A percentile compares a stretch with the other conserved stretches of the same genome.
These are phyloP conservation scores for Morinoia aosen DNA, from an alignment of 2,888 invertebrate species.

Conservation along the genomic window DNA sequence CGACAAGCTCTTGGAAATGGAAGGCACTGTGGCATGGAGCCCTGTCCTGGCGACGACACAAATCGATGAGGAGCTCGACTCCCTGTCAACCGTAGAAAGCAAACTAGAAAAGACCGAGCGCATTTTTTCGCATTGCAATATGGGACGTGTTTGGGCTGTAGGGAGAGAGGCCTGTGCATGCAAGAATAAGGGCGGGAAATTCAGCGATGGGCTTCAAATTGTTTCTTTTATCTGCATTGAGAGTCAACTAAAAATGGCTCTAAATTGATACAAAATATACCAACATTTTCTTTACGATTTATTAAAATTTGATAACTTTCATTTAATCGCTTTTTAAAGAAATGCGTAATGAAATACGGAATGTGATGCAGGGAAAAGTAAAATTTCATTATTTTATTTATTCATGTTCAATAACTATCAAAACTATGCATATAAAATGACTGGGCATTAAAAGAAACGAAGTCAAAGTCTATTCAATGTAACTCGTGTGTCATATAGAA, in stretches of 20 bases:
- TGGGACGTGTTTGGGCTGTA: neutral
- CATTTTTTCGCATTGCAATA: neutral
- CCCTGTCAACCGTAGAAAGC: slow-evolving; percentile 26
- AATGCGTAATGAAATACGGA: no score
- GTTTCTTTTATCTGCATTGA: neutral
- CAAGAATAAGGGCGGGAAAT: neutral
- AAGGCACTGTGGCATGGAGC: slow-evolving; percentile 40
- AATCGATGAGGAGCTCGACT: slow-evolving; percentile 51
- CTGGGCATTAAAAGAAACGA: neutral
- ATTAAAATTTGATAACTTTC: no score
- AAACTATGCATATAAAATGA: neutral
- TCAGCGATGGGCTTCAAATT: neutral
- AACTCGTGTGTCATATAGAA: neutral
- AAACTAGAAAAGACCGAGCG: neutral
- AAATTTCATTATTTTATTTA: neutral
- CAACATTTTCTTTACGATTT: no score
- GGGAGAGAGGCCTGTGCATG: neutral
- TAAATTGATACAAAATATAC: neutral
- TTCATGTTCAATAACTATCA: neutral
- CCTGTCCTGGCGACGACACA: slow-evolving; percentile 27
- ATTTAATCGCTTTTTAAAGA: no score
- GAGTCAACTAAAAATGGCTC: neutral
- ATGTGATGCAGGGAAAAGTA: neutral
- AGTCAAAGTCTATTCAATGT: neutral
- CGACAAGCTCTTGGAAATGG: neutral